Conservation (phyloP, 2,888 invertebrate genomes). For the Eledona agricola region DNA sequence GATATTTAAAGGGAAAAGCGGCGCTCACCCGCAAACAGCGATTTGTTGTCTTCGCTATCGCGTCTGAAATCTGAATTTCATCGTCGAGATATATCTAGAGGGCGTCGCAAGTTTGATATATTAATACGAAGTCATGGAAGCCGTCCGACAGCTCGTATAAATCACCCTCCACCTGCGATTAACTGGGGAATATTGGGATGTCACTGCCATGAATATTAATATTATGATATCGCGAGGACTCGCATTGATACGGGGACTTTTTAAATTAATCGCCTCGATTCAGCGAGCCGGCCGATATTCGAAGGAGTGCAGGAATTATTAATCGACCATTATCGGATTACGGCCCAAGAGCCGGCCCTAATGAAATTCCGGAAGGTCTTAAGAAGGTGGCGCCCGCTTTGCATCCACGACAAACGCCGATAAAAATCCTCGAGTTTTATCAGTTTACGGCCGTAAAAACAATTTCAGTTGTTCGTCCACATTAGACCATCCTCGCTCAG, state of each 20-base stretch:
- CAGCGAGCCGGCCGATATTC: slow-evolving; percentile 28
- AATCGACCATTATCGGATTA: slow-evolving; percentile 34
- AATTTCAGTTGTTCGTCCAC: slow-evolving; percentile 16
- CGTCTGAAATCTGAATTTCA: slow-evolving; percentile 43
- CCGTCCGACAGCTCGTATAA: slow-evolving; percentile 55
- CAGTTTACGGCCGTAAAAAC: slow-evolving; percentile 1
- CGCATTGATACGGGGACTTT: slow-evolving; percentile 36
- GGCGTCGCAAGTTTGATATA: slow-evolving; percentile 51
- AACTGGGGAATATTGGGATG: slow-evolving; percentile 58
- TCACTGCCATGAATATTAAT: slow-evolving; percentile 60
- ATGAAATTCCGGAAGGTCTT: slow-evolving; percentile 30
- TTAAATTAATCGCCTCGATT: slow-evolving; percentile 36
- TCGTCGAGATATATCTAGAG: slow-evolving; percentile 43
- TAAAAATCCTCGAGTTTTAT: slow-evolving; percentile 7
- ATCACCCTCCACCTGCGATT: slow-evolving; percentile 59
- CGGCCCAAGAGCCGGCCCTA: slow-evolving; percentile 18
- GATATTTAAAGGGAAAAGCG: slow-evolving; percentile 31
- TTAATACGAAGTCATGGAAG: slow-evolving; percentile 55
- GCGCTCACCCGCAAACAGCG: slow-evolving; percentile 13
- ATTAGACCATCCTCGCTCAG: slow-evolving; percentile 16
- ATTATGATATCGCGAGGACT: slow-evolving; percentile 44
- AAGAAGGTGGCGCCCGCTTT: too few relatives aligned
- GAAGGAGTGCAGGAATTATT: slow-evolving; percentile 25
- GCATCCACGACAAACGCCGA: too few relatives aligned
- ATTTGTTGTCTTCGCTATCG: slow-evolving; percentile 25